Evolutionary conservation across 2,113 vertebrate genomes (phyloP).

Genomic region (Dolichotis patagonum): DNA sequence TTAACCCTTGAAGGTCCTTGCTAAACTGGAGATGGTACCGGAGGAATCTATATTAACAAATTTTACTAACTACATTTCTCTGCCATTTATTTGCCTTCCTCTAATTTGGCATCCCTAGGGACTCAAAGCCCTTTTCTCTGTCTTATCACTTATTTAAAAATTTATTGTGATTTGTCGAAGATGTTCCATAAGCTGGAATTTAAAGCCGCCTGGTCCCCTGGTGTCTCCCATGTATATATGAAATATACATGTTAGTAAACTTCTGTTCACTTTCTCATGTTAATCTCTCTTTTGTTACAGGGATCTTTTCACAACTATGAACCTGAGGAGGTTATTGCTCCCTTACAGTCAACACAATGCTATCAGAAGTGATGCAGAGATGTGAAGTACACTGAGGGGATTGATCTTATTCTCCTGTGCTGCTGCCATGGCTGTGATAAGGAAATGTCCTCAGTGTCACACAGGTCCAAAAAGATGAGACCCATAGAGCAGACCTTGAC

Average conservation of each 20-base stretch:
- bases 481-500: not conserved
- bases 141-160: not conserved
- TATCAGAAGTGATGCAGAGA: conserved; percentile 15
- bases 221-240: not conserved
- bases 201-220: not conserved
- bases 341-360: not conserved
- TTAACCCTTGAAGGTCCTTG: not conserved
- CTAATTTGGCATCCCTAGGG: not conserved
- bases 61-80: not conserved
- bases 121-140: not conserved
- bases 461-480: not conserved
- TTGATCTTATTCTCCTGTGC: conserved; percentile 9
- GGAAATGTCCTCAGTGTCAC: not conserved
- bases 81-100: not conserved
- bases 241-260: conserved; percentile 29
- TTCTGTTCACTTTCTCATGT: conserved; percentile 15
- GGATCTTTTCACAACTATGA: not conserved
- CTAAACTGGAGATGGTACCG: not conserved
- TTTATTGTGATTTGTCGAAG: not conserved
- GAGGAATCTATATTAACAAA: not conserved
- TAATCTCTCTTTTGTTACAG: not conserved
- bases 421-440: not conserved
- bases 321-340: not conserved
- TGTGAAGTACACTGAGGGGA: not conserved
- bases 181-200: not conserved